phyloP scores from a whole-genome alignment of 2,797 vertebrate species.

The Tinamus major region DNA sequence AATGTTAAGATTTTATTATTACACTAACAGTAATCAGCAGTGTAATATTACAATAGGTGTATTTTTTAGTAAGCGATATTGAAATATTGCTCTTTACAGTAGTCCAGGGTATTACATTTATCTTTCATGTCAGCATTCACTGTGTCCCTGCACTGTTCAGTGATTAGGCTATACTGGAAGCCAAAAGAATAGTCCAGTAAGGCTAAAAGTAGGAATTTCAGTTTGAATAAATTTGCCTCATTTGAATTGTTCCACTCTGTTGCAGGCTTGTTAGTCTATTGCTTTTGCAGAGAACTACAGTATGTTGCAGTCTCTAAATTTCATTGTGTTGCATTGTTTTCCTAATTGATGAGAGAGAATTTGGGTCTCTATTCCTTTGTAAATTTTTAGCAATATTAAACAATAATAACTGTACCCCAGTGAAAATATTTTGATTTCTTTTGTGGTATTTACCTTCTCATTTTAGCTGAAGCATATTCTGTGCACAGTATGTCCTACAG shows the following conservation, averaged over 20 bases:
- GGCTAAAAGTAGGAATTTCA: slow-evolving; percentile 9
- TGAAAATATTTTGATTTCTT: slow-evolving; percentile 79
- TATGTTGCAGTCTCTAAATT: slow-evolving; percentile 50
- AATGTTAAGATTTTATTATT: not conserved
- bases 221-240: not conserved
- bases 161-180: slow-evolving; percentile 20
- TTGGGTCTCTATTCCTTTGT: slow-evolving; percentile 69
- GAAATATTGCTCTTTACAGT: not conserved
- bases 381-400: slow-evolving; percentile 71
- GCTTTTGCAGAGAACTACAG: slow-evolving; percentile 20
- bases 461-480: slow-evolving; percentile 79
- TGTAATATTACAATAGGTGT: not conserved
- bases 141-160: not conserved
- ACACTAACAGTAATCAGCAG: not conserved
- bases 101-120: no score
- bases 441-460: slow-evolving; percentile 79
- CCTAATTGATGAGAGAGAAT: slow-evolving; percentile 74
- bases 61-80: not conserved
- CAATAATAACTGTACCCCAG: slow-evolving; percentile 73
- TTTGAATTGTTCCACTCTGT: slow-evolving; percentile 15
- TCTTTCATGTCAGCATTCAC: not conserved
- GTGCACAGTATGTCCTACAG: slow-evolving; percentile 77
- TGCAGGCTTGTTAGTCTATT: slow-evolving; percentile 29
- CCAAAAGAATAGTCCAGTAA: slow-evolving; percentile 40
- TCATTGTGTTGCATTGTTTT: slow-evolving; percentile 64